Percentiles rank a stretch among this genome's conserved stretches.
These are phyloP conservation scores for Champsocephalus esox DNA, from an alignment of 2,797 vertebrate genomes.

Conservation along the genomic window DNA sequence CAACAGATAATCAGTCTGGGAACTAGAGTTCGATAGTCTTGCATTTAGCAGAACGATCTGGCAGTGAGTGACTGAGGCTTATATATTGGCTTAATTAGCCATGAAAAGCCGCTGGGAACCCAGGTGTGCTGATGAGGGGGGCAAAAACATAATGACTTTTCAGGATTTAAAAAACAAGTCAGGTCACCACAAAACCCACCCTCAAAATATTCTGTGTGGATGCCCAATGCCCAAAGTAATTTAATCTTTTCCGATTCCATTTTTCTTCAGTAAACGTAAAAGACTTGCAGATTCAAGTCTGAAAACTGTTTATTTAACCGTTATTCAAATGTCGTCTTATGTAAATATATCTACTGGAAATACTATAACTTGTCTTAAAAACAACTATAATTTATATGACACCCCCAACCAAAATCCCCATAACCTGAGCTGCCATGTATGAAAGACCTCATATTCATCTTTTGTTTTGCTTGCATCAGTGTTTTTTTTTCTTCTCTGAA, in stretches of 20 bases:
- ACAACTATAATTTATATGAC: too few relatives aligned
- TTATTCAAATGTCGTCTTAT: too few relatives aligned
- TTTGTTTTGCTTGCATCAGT: background rate
- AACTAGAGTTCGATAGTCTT: too few relatives aligned
- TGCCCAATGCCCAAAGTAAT: background rate
- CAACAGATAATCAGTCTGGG: too few relatives aligned
- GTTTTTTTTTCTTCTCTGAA: background rate
- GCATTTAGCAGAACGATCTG: too few relatives aligned
- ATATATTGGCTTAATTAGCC: too few relatives aligned
- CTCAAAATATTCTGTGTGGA: background rate
- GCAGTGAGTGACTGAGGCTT: too few relatives aligned
- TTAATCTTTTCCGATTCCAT: background rate
- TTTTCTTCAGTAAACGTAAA: background rate
- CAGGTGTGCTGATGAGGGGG: too few relatives aligned
- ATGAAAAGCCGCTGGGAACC: too few relatives aligned
- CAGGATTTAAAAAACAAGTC: background rate
- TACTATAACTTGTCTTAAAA: fast-evolving
- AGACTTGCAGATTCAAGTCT: background rate
- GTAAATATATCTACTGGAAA: background rate
- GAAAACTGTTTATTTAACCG: background rate
- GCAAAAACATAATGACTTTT: background rate
- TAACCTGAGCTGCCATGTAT: background rate
- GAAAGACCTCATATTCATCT: background rate
- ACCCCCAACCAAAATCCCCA: background rate
- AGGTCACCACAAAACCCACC: background rate